phyloP scores from a whole-genome alignment of 2,797 vertebrate species.

The Fundulus diaphanus region DNA sequence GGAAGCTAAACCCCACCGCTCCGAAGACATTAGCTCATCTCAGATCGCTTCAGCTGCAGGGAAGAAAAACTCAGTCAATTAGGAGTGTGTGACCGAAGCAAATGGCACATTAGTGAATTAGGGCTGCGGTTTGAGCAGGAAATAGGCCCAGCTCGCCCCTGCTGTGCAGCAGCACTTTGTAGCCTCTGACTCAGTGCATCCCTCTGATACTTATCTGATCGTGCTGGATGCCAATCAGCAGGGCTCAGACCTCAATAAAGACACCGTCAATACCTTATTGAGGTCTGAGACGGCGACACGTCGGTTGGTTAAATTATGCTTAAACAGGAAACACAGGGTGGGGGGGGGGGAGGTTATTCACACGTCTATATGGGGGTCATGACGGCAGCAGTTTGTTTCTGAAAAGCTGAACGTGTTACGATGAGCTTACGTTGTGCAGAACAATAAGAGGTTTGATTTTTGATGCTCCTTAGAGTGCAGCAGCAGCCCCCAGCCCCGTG shows the following conservation, averaged over 20 bases:
- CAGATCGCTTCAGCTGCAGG: constrained; percentile 68
- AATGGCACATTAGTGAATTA: constrained; percentile 84
- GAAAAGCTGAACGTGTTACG: neutral
- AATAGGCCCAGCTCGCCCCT: constrained; percentile 67
- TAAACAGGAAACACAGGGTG: constrained; percentile 24
- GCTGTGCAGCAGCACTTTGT: constrained; percentile 77
- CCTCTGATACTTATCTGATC: constrained; percentile 71
- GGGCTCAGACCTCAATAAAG: constrained; percentile 39
- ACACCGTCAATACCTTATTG: constrained; percentile 37
- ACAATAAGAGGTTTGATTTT: constrained; percentile 5
- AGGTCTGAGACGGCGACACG: constrained; percentile 12
- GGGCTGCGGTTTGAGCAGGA: constrained; percentile 79
- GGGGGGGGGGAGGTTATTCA: constrained; percentile 8
- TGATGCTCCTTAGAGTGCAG: constrained; percentile 88
- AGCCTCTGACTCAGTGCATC: constrained; percentile 70
- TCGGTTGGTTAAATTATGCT: constrained; percentile 23
- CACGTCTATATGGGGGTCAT: neutral
- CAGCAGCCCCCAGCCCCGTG: constrained; percentile 97
- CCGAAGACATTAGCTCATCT: constrained; percentile 74
- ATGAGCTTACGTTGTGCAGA: neutral
- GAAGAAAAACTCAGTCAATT: constrained; percentile 76
- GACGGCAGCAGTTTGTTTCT: neutral
- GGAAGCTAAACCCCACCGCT: constrained; percentile 55
- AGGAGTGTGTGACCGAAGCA: constrained; percentile 79
- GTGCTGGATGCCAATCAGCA: constrained; percentile 55